A percentile compares a stretch with the other conserved stretches of the same genome.
These are phyloP conservation scores for Aphidius ervi DNA, from an alignment of 1,140 invertebrate species.

Conservation along the genomic window DNA sequence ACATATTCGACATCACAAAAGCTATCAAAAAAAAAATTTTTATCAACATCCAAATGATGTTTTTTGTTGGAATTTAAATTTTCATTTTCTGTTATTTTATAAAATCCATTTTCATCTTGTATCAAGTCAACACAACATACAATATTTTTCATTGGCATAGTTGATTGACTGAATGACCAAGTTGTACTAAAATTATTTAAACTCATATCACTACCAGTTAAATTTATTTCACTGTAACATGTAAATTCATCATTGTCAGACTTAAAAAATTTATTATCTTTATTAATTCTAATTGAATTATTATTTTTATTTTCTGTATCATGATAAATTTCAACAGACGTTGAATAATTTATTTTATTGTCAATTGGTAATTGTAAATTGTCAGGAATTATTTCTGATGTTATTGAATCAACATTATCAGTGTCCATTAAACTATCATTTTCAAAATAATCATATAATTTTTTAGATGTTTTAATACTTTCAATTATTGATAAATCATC, in stretches of 20 bases:
- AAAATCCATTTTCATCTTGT: conserved; percentile 13
- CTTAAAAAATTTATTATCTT: no score
- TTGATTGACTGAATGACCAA: no score
- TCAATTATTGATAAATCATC: conserved; percentile 1
- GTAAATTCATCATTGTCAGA: no score
- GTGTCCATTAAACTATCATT: conserved; percentile 1
- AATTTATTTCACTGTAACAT: no score
- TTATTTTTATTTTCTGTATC: no score
- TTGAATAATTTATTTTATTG: no score
- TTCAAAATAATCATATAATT: neutral
- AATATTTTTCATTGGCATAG: neutral
- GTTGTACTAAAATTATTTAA: no score
- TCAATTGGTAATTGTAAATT: no score
- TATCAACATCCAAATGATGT: neutral
- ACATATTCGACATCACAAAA: conserved; percentile 7
- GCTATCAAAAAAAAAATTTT: conserved; percentile 1
- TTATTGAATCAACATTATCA: conserved; percentile 13
- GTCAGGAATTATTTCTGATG: neutral
- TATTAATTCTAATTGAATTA: no score
- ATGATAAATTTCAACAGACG: no score
- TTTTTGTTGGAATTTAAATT: no score
- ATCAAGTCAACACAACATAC: conserved; percentile 16
- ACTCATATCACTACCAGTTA: no score
- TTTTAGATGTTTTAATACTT: neutral
- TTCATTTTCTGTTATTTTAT: neutral